Evolutionary conservation across 2,113 vertebrate genomes (phyloP), one percentile per base, ranked within the genome.

Genomic region (Uria aalge): DNA sequence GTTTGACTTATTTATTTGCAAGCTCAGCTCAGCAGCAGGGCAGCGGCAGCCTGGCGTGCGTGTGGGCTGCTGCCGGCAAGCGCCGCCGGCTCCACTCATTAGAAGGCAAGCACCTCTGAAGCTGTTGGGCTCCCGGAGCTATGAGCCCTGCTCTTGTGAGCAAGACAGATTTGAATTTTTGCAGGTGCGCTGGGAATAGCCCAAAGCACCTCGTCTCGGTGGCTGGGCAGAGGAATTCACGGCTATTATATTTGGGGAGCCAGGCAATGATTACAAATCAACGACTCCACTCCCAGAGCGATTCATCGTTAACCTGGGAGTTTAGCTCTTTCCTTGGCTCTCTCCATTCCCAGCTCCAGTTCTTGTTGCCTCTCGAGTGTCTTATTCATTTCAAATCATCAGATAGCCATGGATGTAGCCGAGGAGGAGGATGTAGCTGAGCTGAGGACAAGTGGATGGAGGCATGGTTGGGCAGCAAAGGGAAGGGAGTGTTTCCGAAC

Each of bases 221-320:
- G 3, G 2, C 86, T 89, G 92, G 59, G 22, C 91, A 89, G 79
- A 92, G 93, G 86, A 96, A 94, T 92, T 95, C 73, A 32, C 1
- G 2, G 84, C 80, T 92, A n/a, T 89, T 95, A 6, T 79, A 79
- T 90, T 9, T 83, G 92, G 82, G 55, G 55, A 96, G 57, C 53
- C 74, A 76, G 74, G 81, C 78, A 67, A 88, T 50, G 88, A 96
- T 88, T 73, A 47, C 87, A 85, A 88, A 96, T 93, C 94, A 92
- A 82, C 93, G 53, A 64, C 77, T 90, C 32, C n/a, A 32, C 48
- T 90, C 88, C 22, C 6, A 0, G 30, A 57, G 62, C 72, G 84
- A 91, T 91, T 76, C 77, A 93, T 91, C 8, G 23, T 85, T 88
- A 83, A 62, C 71, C 41, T 48, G 71, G 74, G 77, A 93, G 53